Base-by-base conservation (phyloP, 2,888 invertebrate genomes). In the Vesta saturnalis region DNA sequence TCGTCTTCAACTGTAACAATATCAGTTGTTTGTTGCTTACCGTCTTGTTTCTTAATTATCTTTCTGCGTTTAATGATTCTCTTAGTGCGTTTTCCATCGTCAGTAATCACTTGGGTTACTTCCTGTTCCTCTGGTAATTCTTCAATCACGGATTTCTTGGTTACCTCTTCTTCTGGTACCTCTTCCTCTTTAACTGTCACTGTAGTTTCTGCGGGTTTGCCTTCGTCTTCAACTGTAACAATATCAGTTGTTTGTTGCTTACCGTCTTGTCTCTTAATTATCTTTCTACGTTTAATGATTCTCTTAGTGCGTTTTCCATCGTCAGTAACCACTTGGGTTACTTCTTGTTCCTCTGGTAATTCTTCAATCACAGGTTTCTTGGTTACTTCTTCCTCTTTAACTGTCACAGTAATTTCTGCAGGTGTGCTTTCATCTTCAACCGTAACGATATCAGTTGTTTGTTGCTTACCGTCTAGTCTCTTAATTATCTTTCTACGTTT, bases 401-500 rank as follows among this genome's bases (percentile, higher is more conserved):
- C 76, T 4, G 75, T 75, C 1, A 82, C 78, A 3, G 80, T 80
- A 0, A 77, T 80, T 23, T 81, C 77, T 4, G 74, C 80, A 74
- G 77, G 69, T 71, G 79, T 73, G 46, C 77, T 79, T 73, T 79
- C 77, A 77, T 81, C 78, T 66, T 81, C 76, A 46, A 80, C 76
- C 68, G 74, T 78, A 2, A 79, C 77, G 18, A 79, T 76, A 64
- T 80, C 77, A 0, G 76, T 78, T 0, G 74, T 76, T 63, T 77
- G 74, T 68, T 78, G 76, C 10, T 76, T 75, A 2, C 69, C 68
- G 10, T 77, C 80, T 15, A 76, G 81, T n/a, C 79, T 77, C 19
- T 78, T 77, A 56, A 82, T 80, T 21, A 79, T 81, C 0, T 81
- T 79, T 14, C 80, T 78, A 67, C 81, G 83, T 64, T 78, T 83